Evolutionary conservation across 2,797 vertebrate genomes (phyloP), one percentile per base, ranked within the genome.

Genomic region (Characodon lateralis): DNA sequence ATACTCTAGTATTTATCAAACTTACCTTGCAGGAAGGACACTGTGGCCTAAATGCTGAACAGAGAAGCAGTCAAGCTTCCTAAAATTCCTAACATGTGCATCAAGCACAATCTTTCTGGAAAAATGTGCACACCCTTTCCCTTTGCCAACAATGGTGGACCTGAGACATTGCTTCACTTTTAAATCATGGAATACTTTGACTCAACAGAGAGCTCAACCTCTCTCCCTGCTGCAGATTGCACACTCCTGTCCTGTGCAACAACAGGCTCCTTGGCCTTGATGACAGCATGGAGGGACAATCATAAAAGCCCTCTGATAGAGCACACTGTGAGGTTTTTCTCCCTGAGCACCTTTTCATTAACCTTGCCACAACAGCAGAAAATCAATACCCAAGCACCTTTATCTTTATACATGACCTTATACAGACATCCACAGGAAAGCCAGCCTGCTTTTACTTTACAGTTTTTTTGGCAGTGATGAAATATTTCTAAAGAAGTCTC

Each of bases 301-400:
- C 65, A 78, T 89, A 92, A 93, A 92, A 84, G 72, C 83, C 74
- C 65, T 8, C 72, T 91, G 91, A 95, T 90, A 77, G 84, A 94
- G 82, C 73, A 80, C 85, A 82, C 73, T 79, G 22, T 16, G 39
- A 12, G 4, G 6, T 14, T 69, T 58, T 78, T 70, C 83, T 78
- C 72, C 76, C 55, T 56, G 75, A 79, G 73, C 85, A 85, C 76
- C 90, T 53, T 91, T 94, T 94, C 90, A 94, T 95, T 94, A 94
- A 94, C 91, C 91, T 93, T 89, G 90, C 87, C 77, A 87, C 77
- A 86, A 83, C 61, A 83, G 72, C 78, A 79, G 71, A 70, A 94
- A 94, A 95, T 95, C 90, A 80, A 95, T 95, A 94, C 72, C 80
- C 55, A 80, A 83, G 84, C 90, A 89, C 83, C 78, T 85, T 81